These are phyloP conservation scores for Spilosoma lubricipeda DNA, from an alignment of 2,888 invertebrate genomes.

Conservation along the genomic window DNA sequence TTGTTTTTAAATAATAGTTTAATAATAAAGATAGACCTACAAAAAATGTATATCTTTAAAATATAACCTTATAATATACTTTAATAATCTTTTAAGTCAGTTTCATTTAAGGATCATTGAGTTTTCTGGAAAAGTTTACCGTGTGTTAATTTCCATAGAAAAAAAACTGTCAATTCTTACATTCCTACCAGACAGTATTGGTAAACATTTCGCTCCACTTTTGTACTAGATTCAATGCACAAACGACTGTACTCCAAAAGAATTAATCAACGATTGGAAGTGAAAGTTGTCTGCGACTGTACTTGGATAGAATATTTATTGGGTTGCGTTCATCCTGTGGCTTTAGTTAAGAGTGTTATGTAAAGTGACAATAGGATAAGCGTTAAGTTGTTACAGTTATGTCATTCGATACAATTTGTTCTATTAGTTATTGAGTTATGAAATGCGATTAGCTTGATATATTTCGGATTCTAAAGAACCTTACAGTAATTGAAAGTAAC, in stretches of 20 bases:
- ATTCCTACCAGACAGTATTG: conserved; percentile 3
- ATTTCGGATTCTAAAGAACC: conserved; percentile 1
- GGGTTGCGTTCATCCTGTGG: conserved; percentile 43
- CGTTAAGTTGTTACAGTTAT: conserved; percentile 27
- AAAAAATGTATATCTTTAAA: too few relatives aligned
- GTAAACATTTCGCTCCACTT: conserved; percentile 41
- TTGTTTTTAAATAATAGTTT: too few relatives aligned
- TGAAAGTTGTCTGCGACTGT: conserved; percentile 66
- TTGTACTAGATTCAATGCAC: conserved; percentile 63
- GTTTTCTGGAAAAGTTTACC: not conserved
- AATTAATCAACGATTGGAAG: conserved; percentile 64
- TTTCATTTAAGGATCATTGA: too few relatives aligned
- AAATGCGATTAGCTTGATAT: conserved; percentile 1
- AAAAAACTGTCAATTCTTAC: not conserved
- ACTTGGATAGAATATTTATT: conserved; percentile 46
- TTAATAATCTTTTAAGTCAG: not conserved
- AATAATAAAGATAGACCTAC: too few relatives aligned
- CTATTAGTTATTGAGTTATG: conserved; percentile 18
- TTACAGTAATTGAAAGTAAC: conserved; percentile 1
- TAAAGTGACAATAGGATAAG: conserved; percentile 41
- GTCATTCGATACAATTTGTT: conserved; percentile 28
- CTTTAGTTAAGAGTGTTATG: conserved; percentile 38
- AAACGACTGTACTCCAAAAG: conserved; percentile 56
- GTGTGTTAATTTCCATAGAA: not conserved
- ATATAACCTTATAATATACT: not conserved